phyloP scores from a whole-genome alignment of 2,888 invertebrate genomes.

The Eupithecia vulgata region DNA sequence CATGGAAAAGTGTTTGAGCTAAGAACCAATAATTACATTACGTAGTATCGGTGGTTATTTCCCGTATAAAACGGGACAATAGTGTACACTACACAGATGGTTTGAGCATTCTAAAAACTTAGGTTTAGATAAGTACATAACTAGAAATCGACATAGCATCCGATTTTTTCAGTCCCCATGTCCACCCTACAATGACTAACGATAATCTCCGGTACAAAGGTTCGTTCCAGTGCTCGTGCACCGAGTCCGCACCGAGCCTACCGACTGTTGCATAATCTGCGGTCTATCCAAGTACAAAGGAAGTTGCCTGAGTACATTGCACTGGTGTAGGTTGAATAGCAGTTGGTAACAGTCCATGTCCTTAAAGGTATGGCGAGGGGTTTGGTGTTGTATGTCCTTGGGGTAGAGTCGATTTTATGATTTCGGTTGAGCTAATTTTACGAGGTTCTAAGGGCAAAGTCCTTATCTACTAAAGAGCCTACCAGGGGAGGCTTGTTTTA shows the following conservation, averaged over 20 bases:
- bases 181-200: conserved; percentile 32
- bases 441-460: neutral
- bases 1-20: too few species aligned
- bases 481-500: neutral
- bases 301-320: conserved; percentile 28
- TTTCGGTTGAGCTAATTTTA: neutral
- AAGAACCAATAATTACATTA: too few species aligned
- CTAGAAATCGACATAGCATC: neutral
- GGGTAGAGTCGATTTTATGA: conserved; percentile 1
- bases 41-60: too few species aligned
- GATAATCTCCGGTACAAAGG: conserved; percentile 24
- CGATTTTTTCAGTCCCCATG: conserved; percentile 3
- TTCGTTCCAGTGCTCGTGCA: conserved; percentile 34
- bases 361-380: neutral
- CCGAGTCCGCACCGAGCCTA: conserved; percentile 34
- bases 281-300: conserved; percentile 29
- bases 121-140: too few species aligned
- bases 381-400: neutral
- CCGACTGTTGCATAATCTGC: conserved; percentile 18
- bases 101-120: too few species aligned
- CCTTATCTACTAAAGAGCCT: conserved; percentile 1
- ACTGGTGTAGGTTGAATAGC: conserved; percentile 18
- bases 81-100: too few species aligned
- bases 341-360: conserved; percentile 7
- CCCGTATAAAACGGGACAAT: too few species aligned